Conservation (phyloP, 1,140 invertebrate species). For the Drosophila lowei region DNA sequence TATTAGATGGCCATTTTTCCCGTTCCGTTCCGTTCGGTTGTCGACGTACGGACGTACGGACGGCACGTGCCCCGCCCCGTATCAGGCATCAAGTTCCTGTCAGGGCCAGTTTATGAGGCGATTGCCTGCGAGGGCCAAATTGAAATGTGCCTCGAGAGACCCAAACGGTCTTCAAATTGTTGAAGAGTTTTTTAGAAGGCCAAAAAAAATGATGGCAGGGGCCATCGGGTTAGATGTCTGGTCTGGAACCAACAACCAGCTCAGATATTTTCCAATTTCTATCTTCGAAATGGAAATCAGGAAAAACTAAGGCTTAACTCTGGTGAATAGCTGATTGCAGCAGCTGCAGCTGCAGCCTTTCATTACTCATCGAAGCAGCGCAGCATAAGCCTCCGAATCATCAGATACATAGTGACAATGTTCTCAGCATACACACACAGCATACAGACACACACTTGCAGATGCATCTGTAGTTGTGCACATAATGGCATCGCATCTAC, state of each 20-base stretch:
- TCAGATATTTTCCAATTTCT: conserved; percentile 39
- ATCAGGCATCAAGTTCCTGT: conserved; percentile 55
- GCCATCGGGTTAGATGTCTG: no score
- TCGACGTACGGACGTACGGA: no score
- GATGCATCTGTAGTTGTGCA: conserved; percentile 12
- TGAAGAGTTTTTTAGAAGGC: conserved; percentile 34
- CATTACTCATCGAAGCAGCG: conserved; percentile 20
- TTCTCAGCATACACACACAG: no score
- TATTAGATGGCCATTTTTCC: conserved; percentile 68
- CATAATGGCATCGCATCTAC: conserved; percentile 41
- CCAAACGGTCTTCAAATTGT: conserved; percentile 30
- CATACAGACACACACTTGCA: conserved; percentile 2
- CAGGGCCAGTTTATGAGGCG: conserved; percentile 62
- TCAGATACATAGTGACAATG: conserved; percentile 15
- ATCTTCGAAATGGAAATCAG: conserved; percentile 4
- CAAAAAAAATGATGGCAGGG: no score
- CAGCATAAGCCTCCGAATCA: conserved; percentile 36
- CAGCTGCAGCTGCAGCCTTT: conserved; percentile 3
- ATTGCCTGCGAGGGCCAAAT: conserved; percentile 64
- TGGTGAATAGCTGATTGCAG: no score
- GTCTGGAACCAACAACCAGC: no score
- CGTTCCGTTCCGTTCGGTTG: conserved; percentile 19
- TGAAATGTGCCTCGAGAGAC: conserved; percentile 69
- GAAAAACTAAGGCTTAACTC: no score
- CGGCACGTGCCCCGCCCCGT: conserved; percentile 54